Conservation (phyloP, 92 coral and sea anemone genomes). For the Ricordea florida region DNA sequence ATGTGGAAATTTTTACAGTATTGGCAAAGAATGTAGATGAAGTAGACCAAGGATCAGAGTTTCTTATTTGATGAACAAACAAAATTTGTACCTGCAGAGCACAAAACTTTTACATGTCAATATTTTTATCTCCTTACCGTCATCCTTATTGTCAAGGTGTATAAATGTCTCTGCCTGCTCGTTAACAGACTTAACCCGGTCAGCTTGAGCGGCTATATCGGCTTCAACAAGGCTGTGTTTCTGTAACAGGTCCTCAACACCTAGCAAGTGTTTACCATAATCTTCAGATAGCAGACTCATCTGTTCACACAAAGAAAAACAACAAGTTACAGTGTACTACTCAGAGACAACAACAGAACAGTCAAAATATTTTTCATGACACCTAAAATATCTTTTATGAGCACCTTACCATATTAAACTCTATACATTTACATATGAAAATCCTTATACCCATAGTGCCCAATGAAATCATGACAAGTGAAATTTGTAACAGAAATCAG, state of each 20-base stretch:
- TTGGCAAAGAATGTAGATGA: no score
- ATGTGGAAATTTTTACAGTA: no score
- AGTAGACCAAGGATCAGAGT: no score
- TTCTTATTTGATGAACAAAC: no score
- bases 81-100: no score
- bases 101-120: no score
- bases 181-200: conserved; percentile 86
- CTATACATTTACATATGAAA: no score
- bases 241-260: conserved; percentile 94
- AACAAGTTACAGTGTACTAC: neutral
- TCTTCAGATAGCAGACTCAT: conserved; percentile 93
- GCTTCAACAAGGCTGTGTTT: conserved; percentile 98
- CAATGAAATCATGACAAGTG: no score
- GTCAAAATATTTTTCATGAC: neutral
- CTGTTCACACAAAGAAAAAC: conserved; percentile 24
- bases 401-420: no score
- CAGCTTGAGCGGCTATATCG: conserved; percentile 96
- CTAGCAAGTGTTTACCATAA: conserved; percentile 95
- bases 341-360: neutral
- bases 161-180: conserved; percentile 91
- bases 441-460: no score
- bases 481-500: no score
- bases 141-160: conserved; percentile 82
- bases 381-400: no score
- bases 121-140: conserved; percentile 56